Percentiles rank a stretch among this genome's conserved stretches.
Conservation (phyloP, 2,113 vertebrate genomes). For the Eulemur macaco region DNA sequence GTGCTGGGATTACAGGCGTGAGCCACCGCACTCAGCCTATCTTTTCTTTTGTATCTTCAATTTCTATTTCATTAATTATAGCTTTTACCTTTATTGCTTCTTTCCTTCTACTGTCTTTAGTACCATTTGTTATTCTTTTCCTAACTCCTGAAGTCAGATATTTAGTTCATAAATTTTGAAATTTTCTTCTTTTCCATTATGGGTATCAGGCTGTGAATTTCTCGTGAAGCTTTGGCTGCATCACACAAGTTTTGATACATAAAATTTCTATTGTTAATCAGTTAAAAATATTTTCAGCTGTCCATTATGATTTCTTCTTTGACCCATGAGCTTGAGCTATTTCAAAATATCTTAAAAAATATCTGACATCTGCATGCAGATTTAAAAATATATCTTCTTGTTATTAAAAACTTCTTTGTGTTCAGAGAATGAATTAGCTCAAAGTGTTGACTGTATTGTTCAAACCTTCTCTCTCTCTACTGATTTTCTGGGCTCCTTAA, state of each 20-base stretch:
- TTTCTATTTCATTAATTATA: not conserved
- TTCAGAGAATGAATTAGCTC: too few species aligned
- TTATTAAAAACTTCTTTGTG: too few species aligned
- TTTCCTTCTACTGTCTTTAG: not conserved
- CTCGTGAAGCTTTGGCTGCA: not conserved
- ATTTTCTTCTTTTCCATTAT: not conserved
- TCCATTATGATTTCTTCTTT: not conserved
- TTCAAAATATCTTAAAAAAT: too few species aligned
- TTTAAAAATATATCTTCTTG: too few species aligned
- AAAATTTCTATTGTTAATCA: not conserved
- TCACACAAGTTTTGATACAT: not conserved
- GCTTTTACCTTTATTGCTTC: not conserved
- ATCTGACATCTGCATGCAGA: too few species aligned
- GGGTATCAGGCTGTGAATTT: not conserved
- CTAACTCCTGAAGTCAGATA: not conserved
- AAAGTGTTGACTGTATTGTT: too few species aligned
- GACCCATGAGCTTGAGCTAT: too few species aligned
- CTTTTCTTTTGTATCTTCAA: not conserved
- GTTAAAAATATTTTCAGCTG: not conserved
- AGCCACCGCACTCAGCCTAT: rapidly evolving
- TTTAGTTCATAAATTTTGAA: not conserved
- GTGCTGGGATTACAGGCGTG: too few species aligned
- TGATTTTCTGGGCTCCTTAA: too few species aligned
- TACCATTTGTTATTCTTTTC: not conserved
- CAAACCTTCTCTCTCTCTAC: too few species aligned